Evolutionary conservation across 2,797 vertebrate genomes (phyloP), one percentile per base, ranked within the genome.

Genomic region (Notolepis coatsorum): DNA sequence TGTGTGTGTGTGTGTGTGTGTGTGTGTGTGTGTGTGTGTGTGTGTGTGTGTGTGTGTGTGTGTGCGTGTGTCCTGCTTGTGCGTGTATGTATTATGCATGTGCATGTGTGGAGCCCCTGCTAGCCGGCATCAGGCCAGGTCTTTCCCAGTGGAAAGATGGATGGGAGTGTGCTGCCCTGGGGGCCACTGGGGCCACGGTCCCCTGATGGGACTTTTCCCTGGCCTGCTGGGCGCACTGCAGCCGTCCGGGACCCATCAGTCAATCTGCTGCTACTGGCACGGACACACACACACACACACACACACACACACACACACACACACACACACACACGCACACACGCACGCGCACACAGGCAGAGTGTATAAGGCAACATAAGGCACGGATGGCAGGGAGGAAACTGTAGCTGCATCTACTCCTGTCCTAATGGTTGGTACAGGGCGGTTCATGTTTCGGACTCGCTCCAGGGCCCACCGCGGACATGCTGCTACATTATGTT

Each of bases 121-220:
- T 56, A 65, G 66, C 50, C 73, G 66, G 55, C 31, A 42, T 79
- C n/a, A n/a, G n/a, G 63, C 75, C 70, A 73, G 74, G 60, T 66
- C 65, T 84, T 83, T 88, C 83, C 81, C 83, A 86, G 62, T 62
- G 71, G 80, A 84, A 65, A 89, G 86, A 91, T 88, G 89, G 89
- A 91, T 90, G 81, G n/a, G 89, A 91, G 83, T 87, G 84, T 86
- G 84, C 84, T 75, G 75, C 84, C 84, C 82, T 13, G 24, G 53
- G 75, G 81, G 85, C 81, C 72, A 63, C 71, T 75, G 73, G 84
- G 81, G 75, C 71, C 74, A 73, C 60, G 70, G 78, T 77, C 81
- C 87, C 91, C 90, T 87, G 84, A 84, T 80, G 86, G 88, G 87
- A 92, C 82, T 89, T 90, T 84, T 88, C 84, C 82, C 84, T 85